Conservation (phyloP, 1,140 invertebrate genomes). For the Apis dorsata region DNA sequence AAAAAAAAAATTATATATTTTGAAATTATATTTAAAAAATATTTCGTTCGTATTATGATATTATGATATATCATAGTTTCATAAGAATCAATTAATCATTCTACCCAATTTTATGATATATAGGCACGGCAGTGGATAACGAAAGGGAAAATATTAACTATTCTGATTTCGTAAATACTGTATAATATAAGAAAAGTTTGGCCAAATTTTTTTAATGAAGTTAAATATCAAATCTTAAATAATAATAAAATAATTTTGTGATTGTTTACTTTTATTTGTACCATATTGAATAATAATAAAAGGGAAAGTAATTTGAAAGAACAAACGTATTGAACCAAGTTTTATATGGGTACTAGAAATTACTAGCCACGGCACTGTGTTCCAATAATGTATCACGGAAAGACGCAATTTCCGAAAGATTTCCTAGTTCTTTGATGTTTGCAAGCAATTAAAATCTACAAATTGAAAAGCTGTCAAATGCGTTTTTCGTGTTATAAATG, state of each 20-base stretch:
- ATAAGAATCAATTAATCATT: not conserved
- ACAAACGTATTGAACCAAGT: conserved; percentile 25
- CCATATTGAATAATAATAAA: conserved; percentile 2
- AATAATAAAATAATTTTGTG: not conserved
- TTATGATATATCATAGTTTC: not conserved
- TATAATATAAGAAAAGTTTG: not conserved
- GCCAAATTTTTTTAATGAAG: not conserved
- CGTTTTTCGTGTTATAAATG: conserved; percentile 37
- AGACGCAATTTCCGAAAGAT: conserved; percentile 66
- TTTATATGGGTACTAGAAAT: conserved; percentile 42
- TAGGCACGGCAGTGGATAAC: conserved; percentile 63
- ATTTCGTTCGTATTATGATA: not conserved
- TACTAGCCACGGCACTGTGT: conserved; percentile 59
- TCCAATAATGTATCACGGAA: conserved; percentile 60
- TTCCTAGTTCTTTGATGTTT: conserved; percentile 26
- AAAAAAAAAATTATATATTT: not conserved
- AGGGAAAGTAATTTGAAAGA: conserved; percentile 27
- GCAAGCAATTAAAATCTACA: conserved; percentile 27
- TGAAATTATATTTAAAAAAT: not conserved
- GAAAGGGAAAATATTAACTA: conserved; percentile 71
- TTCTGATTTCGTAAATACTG: conserved; percentile 12
- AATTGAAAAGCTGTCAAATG: conserved; percentile 49
- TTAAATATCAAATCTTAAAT: not conserved
- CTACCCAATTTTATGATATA: conserved; percentile 15
- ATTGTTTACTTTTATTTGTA: conserved; percentile 10